A percentile compares a stretch with the other conserved stretches of the same genome.
phyloP scores from a whole-genome alignment of 1,140 invertebrate genomes.

The Drosophila cardini region DNA sequence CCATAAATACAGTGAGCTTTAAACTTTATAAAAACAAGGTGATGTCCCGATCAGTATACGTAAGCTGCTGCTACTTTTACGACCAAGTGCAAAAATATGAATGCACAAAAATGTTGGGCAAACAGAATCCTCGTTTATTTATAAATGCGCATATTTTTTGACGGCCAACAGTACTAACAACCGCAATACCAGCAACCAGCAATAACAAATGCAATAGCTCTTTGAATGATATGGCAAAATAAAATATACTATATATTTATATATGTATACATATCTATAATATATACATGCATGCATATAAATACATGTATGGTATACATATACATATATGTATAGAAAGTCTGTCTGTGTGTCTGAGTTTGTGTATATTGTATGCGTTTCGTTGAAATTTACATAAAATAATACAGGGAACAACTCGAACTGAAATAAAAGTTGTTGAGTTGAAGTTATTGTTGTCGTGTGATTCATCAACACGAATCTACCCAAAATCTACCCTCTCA shows the following conservation, averaged over 20 bases:
- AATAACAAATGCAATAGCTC: constrained; percentile 15
- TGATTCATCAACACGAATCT: constrained; percentile 7
- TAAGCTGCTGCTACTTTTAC: neutral
- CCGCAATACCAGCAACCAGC: neutral
- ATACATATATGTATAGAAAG: constrained; percentile 11
- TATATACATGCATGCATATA: neutral
- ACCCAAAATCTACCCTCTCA: neutral
- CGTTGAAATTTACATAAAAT: constrained; percentile 52
- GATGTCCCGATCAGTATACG: neutral
- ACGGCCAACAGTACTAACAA: constrained; percentile 8
- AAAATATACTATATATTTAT: constrained; percentile 23
- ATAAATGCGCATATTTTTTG: constrained; percentile 43
- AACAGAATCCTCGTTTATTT: constrained; percentile 36
- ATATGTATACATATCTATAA: neutral
- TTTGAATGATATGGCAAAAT: constrained; percentile 24
- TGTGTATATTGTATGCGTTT: constrained; percentile 43
- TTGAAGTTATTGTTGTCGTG: constrained; percentile 14
- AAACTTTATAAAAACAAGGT: constrained; percentile 1
- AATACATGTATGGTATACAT: constrained; percentile 16
- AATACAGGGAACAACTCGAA: constrained; percentile 36
- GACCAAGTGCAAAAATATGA: constrained; percentile 22
- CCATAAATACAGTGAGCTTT: neutral
- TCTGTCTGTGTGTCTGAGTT: constrained; percentile 1
- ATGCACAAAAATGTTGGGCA: constrained; percentile 26
- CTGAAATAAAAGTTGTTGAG: constrained; percentile 13